phyloP scores from a whole-genome alignment of 2,888 invertebrate species.

The Eretmocerus hayati region DNA sequence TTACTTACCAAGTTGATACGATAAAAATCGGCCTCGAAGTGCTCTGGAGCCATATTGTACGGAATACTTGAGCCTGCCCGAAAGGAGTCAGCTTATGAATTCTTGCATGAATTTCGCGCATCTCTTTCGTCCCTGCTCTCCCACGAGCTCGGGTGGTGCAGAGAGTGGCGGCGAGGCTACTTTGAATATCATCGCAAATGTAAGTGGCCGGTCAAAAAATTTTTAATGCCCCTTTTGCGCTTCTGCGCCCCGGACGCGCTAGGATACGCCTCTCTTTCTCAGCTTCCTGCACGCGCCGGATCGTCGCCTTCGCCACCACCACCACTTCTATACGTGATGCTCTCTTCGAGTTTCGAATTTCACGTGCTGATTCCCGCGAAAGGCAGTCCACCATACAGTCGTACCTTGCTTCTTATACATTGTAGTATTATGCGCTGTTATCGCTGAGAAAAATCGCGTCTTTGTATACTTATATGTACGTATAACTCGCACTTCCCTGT shows the following conservation, averaged over 20 bases:
- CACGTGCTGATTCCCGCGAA: conserved; percentile 9
- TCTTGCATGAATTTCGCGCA: conserved; percentile 18
- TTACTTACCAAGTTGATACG: no score
- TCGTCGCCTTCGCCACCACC: no score
- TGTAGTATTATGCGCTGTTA: no score
- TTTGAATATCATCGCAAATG: conserved; percentile 23
- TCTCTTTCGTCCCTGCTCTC: conserved; percentile 17
- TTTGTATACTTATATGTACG: no score
- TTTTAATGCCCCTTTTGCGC: conserved; percentile 4
- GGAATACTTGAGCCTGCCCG: no score
- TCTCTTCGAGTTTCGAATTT: conserved; percentile 18
- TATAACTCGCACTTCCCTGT: no score
- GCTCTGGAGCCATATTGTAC: no score
- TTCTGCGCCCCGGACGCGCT: neutral
- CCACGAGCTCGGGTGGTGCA: neutral
- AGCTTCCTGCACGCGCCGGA: conserved; percentile 11
- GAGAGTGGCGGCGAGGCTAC: conserved; percentile 5
- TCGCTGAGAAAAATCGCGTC: no score
- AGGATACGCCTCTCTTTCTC: conserved; percentile 11
- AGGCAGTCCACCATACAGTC: conserved; percentile 5
- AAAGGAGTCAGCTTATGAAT: conserved; percentile 7
- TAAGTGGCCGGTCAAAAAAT: conserved; percentile 22
- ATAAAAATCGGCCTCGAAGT: no score
- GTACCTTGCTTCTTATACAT: no score
- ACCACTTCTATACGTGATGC: no score